A percentile compares a stretch with the other conserved stretches of the same genome.
These are phyloP conservation scores for Paradoxurus hermaphroditus DNA, from an alignment of 2,113 vertebrate genomes.

Conservation along the genomic window DNA sequence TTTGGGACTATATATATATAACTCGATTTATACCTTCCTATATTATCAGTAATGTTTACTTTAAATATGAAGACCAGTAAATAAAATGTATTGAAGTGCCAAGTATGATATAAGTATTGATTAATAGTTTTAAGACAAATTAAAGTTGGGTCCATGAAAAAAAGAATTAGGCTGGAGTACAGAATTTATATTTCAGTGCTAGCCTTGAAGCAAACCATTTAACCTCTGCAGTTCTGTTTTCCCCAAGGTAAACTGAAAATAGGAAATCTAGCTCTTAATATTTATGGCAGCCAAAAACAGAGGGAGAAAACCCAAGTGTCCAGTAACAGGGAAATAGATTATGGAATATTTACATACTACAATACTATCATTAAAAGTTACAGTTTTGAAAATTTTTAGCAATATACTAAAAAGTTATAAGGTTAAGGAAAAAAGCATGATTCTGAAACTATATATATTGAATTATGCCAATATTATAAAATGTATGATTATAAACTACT, in stretches of 20 bases:
- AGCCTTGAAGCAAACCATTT: neutral
- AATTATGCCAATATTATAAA: constrained; percentile 28
- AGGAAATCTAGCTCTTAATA: constrained; percentile 33
- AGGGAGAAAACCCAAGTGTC: neutral
- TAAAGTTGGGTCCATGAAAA: constrained; percentile 29
- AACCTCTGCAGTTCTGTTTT: constrained; percentile 16
- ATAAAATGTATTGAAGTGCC: neutral
- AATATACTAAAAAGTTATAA: neutral
- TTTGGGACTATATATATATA: neutral
- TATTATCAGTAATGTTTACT: neutral
- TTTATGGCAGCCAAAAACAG: neutral
- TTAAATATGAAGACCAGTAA: constrained; percentile 42
- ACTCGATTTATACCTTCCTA: neutral
- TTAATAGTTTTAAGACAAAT: constrained; percentile 29
- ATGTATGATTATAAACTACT: neutral
- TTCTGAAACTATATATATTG: neutral
- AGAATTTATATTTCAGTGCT: neutral
- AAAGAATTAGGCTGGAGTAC: neutral
- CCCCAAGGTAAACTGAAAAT: constrained; percentile 7
- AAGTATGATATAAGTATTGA: constrained; percentile 20
- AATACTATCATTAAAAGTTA: constrained; percentile 31
- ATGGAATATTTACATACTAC: neutral
- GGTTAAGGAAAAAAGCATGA: neutral
- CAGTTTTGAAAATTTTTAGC: neutral
- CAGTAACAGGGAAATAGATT: constrained; percentile 7